Conservation (phyloP, 2,888 invertebrate genomes). For the Caenorhabditis afra region DNA sequence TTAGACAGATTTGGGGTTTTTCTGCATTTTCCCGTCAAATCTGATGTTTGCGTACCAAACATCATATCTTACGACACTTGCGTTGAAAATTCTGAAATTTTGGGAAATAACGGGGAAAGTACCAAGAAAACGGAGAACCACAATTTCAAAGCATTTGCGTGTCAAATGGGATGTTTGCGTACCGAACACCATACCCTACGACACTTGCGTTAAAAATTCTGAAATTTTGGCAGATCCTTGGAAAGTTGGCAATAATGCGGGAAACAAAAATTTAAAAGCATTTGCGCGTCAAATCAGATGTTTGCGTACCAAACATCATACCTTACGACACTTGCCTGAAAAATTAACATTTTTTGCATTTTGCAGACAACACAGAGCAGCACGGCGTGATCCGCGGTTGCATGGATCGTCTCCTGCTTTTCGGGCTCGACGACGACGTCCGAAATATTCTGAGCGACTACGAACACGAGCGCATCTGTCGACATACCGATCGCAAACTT, state of each 20-base stretch:
- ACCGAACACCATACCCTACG: too few species aligned
- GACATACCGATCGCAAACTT: slow-evolving; percentile 71
- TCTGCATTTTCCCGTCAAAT: neutral
- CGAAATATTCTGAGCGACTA: slow-evolving; percentile 56
- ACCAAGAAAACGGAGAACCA: too few species aligned
- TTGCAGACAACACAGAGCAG: slow-evolving; percentile 47
- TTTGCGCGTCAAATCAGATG: too few species aligned
- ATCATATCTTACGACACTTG: neutral
- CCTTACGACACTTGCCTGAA: neutral
- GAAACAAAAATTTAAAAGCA: too few species aligned
- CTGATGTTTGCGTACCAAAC: neutral
- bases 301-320: too few species aligned
- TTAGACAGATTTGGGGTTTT: neutral
- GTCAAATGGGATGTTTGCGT: too few species aligned
- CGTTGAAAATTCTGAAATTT: too few species aligned
- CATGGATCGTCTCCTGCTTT: slow-evolving; percentile 73
- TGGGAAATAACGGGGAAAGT: neutral
- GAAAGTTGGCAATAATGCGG: too few species aligned
- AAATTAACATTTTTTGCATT: slow-evolving; percentile 4
- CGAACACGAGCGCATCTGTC: slow-evolving; percentile 59
- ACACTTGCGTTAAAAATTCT: too few species aligned
- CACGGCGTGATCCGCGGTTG: slow-evolving; percentile 74
- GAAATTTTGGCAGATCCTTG: too few species aligned
- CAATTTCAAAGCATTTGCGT: too few species aligned
- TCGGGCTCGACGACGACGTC: slow-evolving; percentile 75